Evolutionary conservation across 1,140 invertebrate species (phyloP).

Genomic region (Penaeus indicus): DNA sequence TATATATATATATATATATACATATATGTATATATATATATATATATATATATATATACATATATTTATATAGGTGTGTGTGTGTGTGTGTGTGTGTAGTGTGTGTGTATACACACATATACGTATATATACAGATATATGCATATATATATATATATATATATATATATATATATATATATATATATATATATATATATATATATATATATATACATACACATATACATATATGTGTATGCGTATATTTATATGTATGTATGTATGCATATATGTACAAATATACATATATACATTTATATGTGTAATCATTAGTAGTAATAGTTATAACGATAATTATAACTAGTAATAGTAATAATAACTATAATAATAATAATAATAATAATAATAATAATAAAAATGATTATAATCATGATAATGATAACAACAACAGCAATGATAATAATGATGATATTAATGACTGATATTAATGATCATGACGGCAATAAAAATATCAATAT

Average conservation of each 20-base stretch:
- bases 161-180: conserved; percentile 22
- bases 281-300: background rate
- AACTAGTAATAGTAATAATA: no score
- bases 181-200: conserved; percentile 26
- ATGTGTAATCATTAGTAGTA: background rate
- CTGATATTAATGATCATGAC: no score
- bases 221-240: background rate
- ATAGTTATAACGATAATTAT: no score
- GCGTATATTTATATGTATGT: background rate
- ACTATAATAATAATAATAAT: no score
- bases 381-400: no score
- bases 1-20: background rate
- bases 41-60: background rate
- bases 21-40: background rate
- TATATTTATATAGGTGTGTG: conserved; percentile 1
- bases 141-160: background rate
- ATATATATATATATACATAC: background rate
- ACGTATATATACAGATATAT: background rate
- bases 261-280: background rate
- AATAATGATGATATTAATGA: no score
- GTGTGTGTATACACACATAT: background rate
- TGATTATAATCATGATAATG: no score
- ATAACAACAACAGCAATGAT: no score
- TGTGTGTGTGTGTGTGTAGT: background rate
- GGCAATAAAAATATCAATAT: no score